Base-by-base conservation (phyloP, 37 sponge, comb jelly and placozoan genomes). In the Theonella swinhoei region DNA sequence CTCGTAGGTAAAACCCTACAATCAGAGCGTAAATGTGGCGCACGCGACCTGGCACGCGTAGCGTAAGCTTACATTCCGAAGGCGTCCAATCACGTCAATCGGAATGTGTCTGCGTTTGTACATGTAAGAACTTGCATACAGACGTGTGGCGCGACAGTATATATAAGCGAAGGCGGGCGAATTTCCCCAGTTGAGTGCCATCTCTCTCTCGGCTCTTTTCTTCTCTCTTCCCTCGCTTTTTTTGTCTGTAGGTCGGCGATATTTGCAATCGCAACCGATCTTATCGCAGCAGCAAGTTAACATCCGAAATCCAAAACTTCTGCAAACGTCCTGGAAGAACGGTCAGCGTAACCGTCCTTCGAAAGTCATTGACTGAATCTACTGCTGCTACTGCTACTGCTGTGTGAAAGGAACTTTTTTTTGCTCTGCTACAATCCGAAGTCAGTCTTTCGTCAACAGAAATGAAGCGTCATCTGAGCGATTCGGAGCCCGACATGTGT, bases 391-490 rank as follows among this genome's bases (percentile, higher is more conserved):
- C 54, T 47, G 54, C 54, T 47, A 47, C 54, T 17, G 11, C 14
- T 14, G 54, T 47, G 14, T 7, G 54, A 47, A 47, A 47, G 54
- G 54, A 47, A 47, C 54, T 47, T 7, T 47, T 47, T 7, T n/a
- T n/a, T n/a, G 11, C 54, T 17, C 23, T 66, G 5, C 75, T 8
- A 4, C 37, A 58, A 20, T 65, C 68, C 25, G 40, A 37, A 72
- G 25, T n/a, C n/a, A n/a, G n/a, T n/a, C n/a, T n/a, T n/a, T n/a
- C n/a, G n/a, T n/a, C n/a, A n/a, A n/a, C n/a, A 19, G 86, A 34
- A 8, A 94, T 94, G 95, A 94, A 94, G 75, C 92, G 95, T 34
- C 88, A 77, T 60, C 87, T 91, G 36, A 84, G 87, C 70, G 89
- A 91, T 71, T 86, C 88, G 4, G 94, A 87, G 54, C 74, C 82